A percentile compares a stretch with the other conserved stretches of the same genome.
phyloP scores from a whole-genome alignment of 2,113 vertebrate species.

The Gracilinanus agilis region DNA sequence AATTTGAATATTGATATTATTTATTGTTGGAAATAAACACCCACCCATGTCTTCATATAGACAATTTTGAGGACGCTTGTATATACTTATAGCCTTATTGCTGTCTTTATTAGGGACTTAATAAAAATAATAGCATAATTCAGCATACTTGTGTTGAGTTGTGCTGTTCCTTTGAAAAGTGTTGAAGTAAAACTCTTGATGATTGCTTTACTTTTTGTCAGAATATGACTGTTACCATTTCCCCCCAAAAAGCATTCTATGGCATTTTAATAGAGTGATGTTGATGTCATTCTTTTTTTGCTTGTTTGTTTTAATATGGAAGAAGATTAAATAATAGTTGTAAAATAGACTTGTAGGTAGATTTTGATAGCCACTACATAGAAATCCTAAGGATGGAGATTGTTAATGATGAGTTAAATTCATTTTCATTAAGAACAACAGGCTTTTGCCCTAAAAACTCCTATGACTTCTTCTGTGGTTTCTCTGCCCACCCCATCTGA shows the following conservation, averaged over 20 bases:
- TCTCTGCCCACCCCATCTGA: no score
- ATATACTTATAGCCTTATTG: conserved; percentile 10
- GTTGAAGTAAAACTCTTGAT: conserved; percentile 34
- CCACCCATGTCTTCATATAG: conserved; percentile 14
- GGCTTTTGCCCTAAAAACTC: neutral
- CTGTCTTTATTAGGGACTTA: conserved; percentile 14
- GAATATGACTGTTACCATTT: conserved; percentile 42
- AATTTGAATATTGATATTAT: conserved; percentile 65
- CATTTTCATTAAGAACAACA: neutral
- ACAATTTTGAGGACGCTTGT: conserved; percentile 56
- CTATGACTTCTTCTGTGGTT: neutral
- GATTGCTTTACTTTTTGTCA: conserved; percentile 25
- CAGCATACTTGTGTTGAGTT: conserved; percentile 50
- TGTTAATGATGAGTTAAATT: neutral
- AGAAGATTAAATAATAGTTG: neutral
- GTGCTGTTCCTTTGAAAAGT: conserved; percentile 40
- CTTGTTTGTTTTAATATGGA: no score
- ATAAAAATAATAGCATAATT: conserved; percentile 18
- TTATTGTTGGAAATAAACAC: conserved; percentile 60
- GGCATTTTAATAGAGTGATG: conserved; percentile 25
- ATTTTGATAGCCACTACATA: neutral
- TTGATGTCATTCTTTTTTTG: neutral
- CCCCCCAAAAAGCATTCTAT: conserved; percentile 16
- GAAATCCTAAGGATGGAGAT: neutral
- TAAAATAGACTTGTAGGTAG: neutral